These are phyloP conservation scores for Oscheius sp. DNA, from an alignment of 2,888 invertebrate species.

Conservation along the genomic window DNA sequence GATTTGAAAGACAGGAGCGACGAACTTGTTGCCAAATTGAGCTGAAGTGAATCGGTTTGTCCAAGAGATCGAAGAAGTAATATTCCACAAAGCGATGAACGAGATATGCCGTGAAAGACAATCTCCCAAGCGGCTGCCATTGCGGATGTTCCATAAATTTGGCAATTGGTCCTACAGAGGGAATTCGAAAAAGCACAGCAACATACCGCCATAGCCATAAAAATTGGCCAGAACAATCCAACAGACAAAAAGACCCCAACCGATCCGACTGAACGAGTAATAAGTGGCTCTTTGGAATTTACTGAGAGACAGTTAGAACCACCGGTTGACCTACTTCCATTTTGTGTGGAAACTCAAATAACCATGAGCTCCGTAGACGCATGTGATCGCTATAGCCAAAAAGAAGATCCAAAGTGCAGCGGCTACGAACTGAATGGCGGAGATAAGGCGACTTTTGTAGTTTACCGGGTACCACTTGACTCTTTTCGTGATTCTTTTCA, in stretches of 20 bases:
- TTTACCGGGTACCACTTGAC: slow-evolving; percentile 12
- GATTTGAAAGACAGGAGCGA: not conserved
- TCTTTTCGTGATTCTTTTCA: slow-evolving; percentile 27
- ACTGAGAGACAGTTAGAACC: slow-evolving; percentile 17
- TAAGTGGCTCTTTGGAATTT: slow-evolving; percentile 32
- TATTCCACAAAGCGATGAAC: slow-evolving; percentile 46
- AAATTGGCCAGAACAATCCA: slow-evolving; percentile 73
- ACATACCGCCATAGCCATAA: slow-evolving; percentile 72
- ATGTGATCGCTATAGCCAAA: slow-evolving; percentile 26
- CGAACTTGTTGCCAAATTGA: slow-evolving; percentile 39
- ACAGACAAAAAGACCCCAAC: slow-evolving; percentile 71
- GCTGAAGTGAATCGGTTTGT: slow-evolving; percentile 35
- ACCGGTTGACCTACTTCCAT: not conserved
- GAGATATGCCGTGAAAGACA: slow-evolving; percentile 91
- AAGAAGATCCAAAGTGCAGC: slow-evolving; percentile 38
- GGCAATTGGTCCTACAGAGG: slow-evolving; percentile 75
- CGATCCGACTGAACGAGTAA: slow-evolving; percentile 61
- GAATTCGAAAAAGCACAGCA: slow-evolving; percentile 78
- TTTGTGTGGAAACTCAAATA: slow-evolving; percentile 1
- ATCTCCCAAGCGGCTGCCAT: slow-evolving; percentile 82
- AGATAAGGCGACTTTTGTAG: not conserved
- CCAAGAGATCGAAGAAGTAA: slow-evolving; percentile 37
- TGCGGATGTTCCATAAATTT: slow-evolving; percentile 29
- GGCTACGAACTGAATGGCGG: not conserved
- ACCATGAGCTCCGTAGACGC: slow-evolving; percentile 45